Base-by-base conservation (phyloP, 1,140 invertebrate species). In the Ips typographus region DNA sequence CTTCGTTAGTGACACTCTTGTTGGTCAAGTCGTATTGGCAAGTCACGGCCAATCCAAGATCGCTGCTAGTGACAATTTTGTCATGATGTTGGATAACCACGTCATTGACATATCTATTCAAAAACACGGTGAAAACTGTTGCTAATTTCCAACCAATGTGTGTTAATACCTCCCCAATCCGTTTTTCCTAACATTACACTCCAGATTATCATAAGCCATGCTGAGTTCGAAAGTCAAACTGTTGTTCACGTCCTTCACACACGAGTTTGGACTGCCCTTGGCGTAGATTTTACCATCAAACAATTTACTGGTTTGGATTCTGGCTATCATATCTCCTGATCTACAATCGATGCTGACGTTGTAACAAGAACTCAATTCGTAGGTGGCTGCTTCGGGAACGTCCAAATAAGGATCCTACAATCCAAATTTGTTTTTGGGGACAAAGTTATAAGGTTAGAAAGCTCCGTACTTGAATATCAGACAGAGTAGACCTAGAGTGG, bases 231-330 rank as follows among this genome's bases (percentile, higher is more conserved):
- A 95, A 78, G 94, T 92, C 55, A 95, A 81, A 71, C 90, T 89
- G 72, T 89, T 90, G 73, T 90, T 89, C 2, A 95, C 89, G 78
- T 97, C 94, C 59, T 91, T 86, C 1, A 95, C 91, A 80, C 94
- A 97, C 1, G 92, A 94, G 78, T 95, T 95, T 22, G 94, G 94
- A 72, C 92, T 92, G 6, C 93, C 92, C 78, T 96, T 96, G 22
- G 93, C 94, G 82, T 96, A 96, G 57, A 96, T 92, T 82, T 96
- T 96, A 52, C 95, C 95, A 78, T 94, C 92, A 83, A 96, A 96
- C 3, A 96, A 83, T 79, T 94, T 95, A 64, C 91, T 94, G 3
- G 94, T 96, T 78, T 93, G 91, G 77, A 96, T 95, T 40, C 88
- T 88, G 36, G 94, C 94, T 43, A 95, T 88, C 95, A 97, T 97